phyloP scores from a whole-genome alignment of 2,888 invertebrate species.

The Drosophila paramelanica region DNA sequence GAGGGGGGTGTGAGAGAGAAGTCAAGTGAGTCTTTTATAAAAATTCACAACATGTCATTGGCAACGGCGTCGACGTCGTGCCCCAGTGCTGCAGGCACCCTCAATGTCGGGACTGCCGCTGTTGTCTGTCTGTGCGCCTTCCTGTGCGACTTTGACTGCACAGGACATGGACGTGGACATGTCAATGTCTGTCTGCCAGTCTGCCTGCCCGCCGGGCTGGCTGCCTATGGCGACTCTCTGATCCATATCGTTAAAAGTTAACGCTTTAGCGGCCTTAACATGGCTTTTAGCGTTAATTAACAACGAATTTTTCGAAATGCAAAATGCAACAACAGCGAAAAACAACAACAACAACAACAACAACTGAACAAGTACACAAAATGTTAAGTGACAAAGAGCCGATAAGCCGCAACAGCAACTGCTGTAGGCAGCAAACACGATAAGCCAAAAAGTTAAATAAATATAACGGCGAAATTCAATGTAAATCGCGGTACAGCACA shows the following conservation, averaged over 20 bases:
- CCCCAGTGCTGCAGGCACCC: slow-evolving; percentile 59
- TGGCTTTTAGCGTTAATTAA: slow-evolving; percentile 82
- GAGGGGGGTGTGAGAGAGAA: slow-evolving; percentile 1
- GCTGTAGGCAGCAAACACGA: slow-evolving; percentile 42
- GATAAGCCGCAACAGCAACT: slow-evolving; percentile 59
- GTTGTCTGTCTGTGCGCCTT: slow-evolving; percentile 44
- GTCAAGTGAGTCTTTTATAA: slow-evolving; percentile 78
- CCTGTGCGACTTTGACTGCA: slow-evolving; percentile 73
- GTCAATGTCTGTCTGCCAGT: slow-evolving; percentile 68
- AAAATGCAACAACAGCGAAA: slow-evolving; percentile 48
- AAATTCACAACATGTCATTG: slow-evolving; percentile 81
- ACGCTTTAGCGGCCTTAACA: slow-evolving; percentile 81
- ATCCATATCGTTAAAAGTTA: slow-evolving; percentile 80
- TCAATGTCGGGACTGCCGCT: slow-evolving; percentile 37
- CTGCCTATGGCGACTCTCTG: slow-evolving; percentile 62
- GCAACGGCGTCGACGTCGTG: slow-evolving; percentile 45
- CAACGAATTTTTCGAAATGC: slow-evolving; percentile 75
- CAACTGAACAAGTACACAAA: slow-evolving; percentile 49
- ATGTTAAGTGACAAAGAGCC: slow-evolving; percentile 64
- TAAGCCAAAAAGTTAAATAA: slow-evolving; percentile 46
- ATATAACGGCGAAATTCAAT: slow-evolving; percentile 31
- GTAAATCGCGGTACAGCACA: slow-evolving; percentile 4
- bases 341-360: slow-evolving; percentile 30
- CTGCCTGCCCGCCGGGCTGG: slow-evolving; percentile 15
- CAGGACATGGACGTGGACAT: slow-evolving; percentile 81